phyloP scores from a whole-genome alignment of 2,888 invertebrate genomes.

The Selenia dentaria region DNA sequence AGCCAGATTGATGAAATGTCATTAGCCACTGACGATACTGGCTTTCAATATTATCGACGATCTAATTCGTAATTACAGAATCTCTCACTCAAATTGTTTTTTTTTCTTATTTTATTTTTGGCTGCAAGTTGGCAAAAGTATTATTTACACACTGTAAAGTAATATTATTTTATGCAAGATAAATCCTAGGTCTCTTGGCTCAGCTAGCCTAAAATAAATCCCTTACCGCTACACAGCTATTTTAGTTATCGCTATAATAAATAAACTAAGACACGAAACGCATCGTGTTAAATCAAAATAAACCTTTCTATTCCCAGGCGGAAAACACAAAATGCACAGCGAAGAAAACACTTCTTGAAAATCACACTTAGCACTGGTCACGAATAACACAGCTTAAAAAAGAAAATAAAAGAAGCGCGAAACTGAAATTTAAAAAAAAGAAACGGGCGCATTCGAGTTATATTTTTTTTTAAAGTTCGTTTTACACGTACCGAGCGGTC shows the following conservation, averaged over 20 bases:
- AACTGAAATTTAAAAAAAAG: conserved; percentile 19
- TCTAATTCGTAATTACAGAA: no score
- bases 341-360: conserved; percentile 22
- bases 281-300: conserved; percentile 35
- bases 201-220: conserved; percentile 67
- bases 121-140: not conserved
- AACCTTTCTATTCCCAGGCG: conserved; percentile 29
- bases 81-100: not conserved
- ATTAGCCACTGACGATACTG: conserved; percentile 4
- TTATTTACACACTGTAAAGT: no score
- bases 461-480: conserved; percentile 40
- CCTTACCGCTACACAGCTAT: conserved; percentile 72
- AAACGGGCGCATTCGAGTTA: conserved; percentile 35
- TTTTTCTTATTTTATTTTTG: not conserved
- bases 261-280: conserved; percentile 65
- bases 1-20: not conserved
- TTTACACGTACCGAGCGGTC: conserved; percentile 62
- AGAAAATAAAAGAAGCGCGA: conserved; percentile 20
- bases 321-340: conserved; percentile 55
- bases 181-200: conserved; percentile 46
- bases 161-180: conserved; percentile 22
- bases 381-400: conserved; percentile 19
- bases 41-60: conserved; percentile 9
- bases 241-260: conserved; percentile 68
- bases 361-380: conserved; percentile 26